Conservation (phyloP, 2,888 invertebrate genomes). For the Apocheima hispidaria region DNA sequence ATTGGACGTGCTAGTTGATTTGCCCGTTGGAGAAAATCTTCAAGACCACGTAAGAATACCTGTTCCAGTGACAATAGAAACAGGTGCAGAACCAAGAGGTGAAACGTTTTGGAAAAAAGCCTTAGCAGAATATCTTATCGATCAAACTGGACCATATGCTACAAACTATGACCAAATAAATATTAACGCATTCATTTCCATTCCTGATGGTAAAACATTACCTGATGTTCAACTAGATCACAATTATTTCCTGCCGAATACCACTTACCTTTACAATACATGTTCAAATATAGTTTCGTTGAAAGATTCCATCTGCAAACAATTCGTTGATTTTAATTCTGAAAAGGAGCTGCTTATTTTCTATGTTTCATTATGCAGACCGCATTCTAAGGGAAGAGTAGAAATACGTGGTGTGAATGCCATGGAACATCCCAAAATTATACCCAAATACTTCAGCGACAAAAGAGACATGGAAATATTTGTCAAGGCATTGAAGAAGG, state of each 20-base stretch:
- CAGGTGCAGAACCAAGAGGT: slow-evolving; percentile 63
- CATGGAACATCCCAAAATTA: slow-evolving; percentile 71
- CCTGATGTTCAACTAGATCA: slow-evolving; percentile 80
- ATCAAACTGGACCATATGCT: slow-evolving; percentile 71
- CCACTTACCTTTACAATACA: slow-evolving; percentile 66
- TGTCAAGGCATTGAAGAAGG: slow-evolving; percentile 64
- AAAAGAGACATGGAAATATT: slow-evolving; percentile 68
- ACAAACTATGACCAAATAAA: slow-evolving; percentile 78
- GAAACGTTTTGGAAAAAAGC: slow-evolving; percentile 71
- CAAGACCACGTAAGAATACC: slow-evolving; percentile 81
- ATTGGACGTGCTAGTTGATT: slow-evolving; percentile 63
- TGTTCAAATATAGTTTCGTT: slow-evolving; percentile 67
- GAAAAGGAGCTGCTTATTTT: slow-evolving; percentile 73
- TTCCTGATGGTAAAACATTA: slow-evolving; percentile 60
- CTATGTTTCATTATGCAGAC: slow-evolving; percentile 72
- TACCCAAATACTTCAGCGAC: slow-evolving; percentile 73
- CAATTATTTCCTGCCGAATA: slow-evolving; percentile 75
- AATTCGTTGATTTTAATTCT: slow-evolving; percentile 67
- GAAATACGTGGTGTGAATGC: slow-evolving; percentile 62
- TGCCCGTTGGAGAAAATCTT: slow-evolving; percentile 78
- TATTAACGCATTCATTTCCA: slow-evolving; percentile 75
- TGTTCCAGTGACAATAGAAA: slow-evolving; percentile 68
- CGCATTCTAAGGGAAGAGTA: slow-evolving; percentile 71
- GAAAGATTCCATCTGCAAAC: slow-evolving; percentile 69
- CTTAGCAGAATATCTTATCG: slow-evolving; percentile 70